Percentiles rank a stretch among this genome's conserved stretches.
These are phyloP conservation scores for Chrysemys picta DNA, from an alignment of 2,113 vertebrate genomes.

Conservation along the genomic window DNA sequence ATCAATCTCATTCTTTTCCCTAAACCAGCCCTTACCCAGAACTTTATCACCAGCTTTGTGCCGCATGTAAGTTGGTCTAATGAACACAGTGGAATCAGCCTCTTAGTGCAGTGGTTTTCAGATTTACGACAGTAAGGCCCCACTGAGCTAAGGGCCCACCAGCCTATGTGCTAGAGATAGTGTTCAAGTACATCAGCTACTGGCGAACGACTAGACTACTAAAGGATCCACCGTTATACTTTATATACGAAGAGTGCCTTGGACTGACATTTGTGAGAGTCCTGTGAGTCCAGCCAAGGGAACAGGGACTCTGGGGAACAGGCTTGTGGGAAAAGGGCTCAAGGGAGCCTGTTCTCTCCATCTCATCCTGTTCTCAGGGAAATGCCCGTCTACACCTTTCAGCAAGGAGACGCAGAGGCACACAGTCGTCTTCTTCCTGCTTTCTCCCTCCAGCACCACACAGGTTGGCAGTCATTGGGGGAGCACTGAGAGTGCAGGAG, in stretches of 20 bases:
- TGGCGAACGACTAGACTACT: background rate
- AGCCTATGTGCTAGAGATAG: background rate
- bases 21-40: background rate
- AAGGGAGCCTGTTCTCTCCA: too few species aligned
- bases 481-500: constrained; percentile 41
- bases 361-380: too few species aligned
- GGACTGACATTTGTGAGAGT: too few species aligned
- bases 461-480: background rate
- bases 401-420: too few species aligned
- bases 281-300: too few species aligned
- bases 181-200: background rate
- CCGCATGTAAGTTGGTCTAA: background rate
- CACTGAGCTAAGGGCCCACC: background rate
- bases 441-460: background rate
- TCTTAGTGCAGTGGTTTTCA: too few species aligned
- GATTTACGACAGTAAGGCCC: background rate
- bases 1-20: background rate
- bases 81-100: too few species aligned
- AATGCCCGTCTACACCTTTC: background rate
- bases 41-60: background rate
- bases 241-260: too few species aligned
- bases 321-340: too few species aligned
- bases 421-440: background rate
- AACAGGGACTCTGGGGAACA: too few species aligned
- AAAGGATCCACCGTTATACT: background rate